A percentile compares a stretch with the other conserved stretches of the same genome.
Conservation (phyloP, 2,113 vertebrate species). For the Pionites leucogaster region DNA sequence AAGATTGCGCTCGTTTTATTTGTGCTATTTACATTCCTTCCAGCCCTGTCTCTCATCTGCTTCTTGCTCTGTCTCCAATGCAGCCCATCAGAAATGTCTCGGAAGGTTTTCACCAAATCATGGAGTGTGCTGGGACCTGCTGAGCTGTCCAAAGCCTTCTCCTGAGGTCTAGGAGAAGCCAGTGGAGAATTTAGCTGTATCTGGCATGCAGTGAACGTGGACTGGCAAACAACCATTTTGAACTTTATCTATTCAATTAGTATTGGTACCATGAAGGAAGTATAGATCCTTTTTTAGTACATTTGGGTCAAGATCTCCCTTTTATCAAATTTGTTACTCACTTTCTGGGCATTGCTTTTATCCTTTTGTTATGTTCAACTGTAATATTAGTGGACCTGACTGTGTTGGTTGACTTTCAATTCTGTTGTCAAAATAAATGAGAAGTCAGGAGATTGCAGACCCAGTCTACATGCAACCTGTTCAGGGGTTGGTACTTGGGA, state of each 20-base stretch:
- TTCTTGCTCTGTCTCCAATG: not conserved
- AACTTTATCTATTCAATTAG: not conserved
- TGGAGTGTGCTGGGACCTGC: not conserved
- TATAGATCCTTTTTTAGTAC: not conserved
- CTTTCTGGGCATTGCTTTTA: not conserved
- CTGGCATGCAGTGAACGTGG: not conserved
- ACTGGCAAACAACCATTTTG: not conserved
- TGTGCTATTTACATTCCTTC: not conserved
- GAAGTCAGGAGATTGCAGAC: not conserved
- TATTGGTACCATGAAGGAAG: not conserved
- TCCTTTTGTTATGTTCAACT: not conserved
- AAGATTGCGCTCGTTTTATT: rapidly evolving
- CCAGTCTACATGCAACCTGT: not conserved
- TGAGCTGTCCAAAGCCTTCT: not conserved
- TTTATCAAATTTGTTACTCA: not conserved
- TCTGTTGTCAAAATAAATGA: not conserved
- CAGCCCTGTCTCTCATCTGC: not conserved
- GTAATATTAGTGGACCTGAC: not conserved
- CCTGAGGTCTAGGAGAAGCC: not conserved
- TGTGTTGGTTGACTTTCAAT: not conserved
- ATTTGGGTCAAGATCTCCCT: not conserved
- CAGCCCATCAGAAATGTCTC: not conserved
- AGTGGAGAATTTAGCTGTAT: not conserved
- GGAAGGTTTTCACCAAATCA: not conserved
- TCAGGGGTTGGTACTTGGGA: not conserved